Conservation (phyloP, 2,797 vertebrate genomes). For the Alfaro cultratus region DNA sequence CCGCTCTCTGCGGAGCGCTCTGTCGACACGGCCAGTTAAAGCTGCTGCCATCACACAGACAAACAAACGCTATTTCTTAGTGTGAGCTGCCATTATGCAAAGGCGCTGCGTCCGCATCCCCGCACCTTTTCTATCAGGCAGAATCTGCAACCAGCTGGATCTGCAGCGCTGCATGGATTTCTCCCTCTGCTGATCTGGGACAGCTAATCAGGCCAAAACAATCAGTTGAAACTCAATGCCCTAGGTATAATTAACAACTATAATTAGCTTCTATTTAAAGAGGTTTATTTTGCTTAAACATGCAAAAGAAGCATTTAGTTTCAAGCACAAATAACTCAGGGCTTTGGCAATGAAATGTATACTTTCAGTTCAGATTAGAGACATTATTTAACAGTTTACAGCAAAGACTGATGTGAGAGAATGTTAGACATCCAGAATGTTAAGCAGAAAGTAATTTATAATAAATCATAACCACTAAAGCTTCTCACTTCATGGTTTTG, state of each 20-base stretch:
- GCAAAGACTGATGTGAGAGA: neutral
- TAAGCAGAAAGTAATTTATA: conserved; percentile 9
- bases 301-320: conserved; percentile 36
- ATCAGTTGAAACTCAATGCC: conserved; percentile 43
- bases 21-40: conserved; percentile 38
- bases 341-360: conserved; percentile 2
- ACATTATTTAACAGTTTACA: neutral
- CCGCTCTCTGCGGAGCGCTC: conserved; percentile 35
- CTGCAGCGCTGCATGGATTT: conserved; percentile 31
- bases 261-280: conserved; percentile 60
- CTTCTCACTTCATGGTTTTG: neutral
- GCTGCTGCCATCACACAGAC: conserved; percentile 48
- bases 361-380: neutral
- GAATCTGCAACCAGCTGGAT: neutral
- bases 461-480: conserved; percentile 16
- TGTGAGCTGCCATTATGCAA: conserved; percentile 32
- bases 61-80: conserved; percentile 36
- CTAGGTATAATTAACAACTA: conserved; percentile 51
- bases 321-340: conserved; percentile 44
- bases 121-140: conserved; percentile 2
- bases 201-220: conserved; percentile 34
- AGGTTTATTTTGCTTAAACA: conserved; percentile 46
- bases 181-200: conserved; percentile 23
- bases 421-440: neutral
- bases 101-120: conserved; percentile 6